Base-by-base conservation (phyloP, 1,140 invertebrate species). In the Psilanteris sp. region DNA sequence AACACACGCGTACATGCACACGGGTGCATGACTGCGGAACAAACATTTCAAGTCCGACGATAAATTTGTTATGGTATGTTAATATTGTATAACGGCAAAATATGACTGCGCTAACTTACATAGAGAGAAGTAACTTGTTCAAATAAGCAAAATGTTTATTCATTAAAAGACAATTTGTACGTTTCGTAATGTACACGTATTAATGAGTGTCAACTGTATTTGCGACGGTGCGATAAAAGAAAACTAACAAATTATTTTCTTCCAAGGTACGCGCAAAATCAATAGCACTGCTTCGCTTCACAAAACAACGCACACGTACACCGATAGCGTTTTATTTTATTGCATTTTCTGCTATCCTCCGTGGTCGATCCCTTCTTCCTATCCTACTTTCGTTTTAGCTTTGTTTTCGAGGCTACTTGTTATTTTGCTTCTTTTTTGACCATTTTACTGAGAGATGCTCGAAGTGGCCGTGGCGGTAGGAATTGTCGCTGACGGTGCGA, bases 401-500 rank as follows among this genome's bases (percentile, higher is more conserved):
- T 32, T 20, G 20, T 11, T 26, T 0, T 10, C 39, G 2, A 3
- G 18, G 18, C 2, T 29, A 8, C 18, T 32, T 8, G 1, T 9
- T 32, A 24, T 46, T 20, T 18, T 44, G 11, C 11, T 11, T 14
- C 29, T 27, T 4, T 48, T 44, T 22, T 9, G 10, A 20, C 36
- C 48, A 13, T 55, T 68, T 57, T 57, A 77, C 64, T 72, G 62
- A 18, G 62, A 48, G 26, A 64, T 27, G 57, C 62, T 61, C 32
- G 68, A 66, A 68, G 48, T 70, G 13, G 50, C 62, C 36, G 62
- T 64, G 32, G 87, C 85, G n/a, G 88, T 80, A n/a, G 88, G 79
- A 52, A 87, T 85, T 20, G 89, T 88, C 26, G 81, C 62, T 27
- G 81, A 79, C 73, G 78, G 37, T 31, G 68, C 57, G 57, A 64